A percentile compares a stretch with the other conserved stretches of the same genome.
These are phyloP conservation scores for Sturnira hondurensis DNA, from an alignment of 2,113 vertebrate species.

Conservation along the genomic window DNA sequence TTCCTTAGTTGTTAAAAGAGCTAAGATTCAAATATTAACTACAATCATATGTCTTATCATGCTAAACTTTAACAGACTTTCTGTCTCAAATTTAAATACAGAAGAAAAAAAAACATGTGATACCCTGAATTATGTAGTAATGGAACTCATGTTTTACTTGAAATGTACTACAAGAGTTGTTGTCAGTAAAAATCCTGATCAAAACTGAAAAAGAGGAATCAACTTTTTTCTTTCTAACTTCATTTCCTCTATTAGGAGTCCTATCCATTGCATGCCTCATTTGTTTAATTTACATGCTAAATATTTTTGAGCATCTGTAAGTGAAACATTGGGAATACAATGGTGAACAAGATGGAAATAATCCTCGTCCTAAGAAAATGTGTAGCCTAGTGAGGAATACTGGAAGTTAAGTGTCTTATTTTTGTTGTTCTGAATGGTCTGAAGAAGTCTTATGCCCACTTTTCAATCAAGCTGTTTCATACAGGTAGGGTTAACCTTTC, in stretches of 20 bases:
- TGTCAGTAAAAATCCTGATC: neutral
- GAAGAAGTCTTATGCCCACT: neutral
- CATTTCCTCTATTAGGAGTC: neutral
- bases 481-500: neutral
- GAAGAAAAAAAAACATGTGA: neutral
- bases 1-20: neutral
- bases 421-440: neutral
- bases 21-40: neutral
- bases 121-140: neutral
- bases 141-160: neutral
- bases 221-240: neutral
- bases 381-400: neutral
- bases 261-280: neutral
- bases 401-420: neutral
- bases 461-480: neutral
- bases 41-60: neutral
- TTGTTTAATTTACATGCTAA: neutral
- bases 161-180: neutral
- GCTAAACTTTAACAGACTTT: neutral
- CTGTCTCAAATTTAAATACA: neutral
- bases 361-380: neutral
- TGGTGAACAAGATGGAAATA: neutral
- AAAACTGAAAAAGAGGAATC: neutral
- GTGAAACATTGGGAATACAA: neutral
- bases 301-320: neutral